A percentile compares a stretch with the other conserved stretches of the same genome.
These are phyloP conservation scores for Anagrus nilaparvatae DNA, from an alignment of 1,140 invertebrate species.

Conservation along the genomic window DNA sequence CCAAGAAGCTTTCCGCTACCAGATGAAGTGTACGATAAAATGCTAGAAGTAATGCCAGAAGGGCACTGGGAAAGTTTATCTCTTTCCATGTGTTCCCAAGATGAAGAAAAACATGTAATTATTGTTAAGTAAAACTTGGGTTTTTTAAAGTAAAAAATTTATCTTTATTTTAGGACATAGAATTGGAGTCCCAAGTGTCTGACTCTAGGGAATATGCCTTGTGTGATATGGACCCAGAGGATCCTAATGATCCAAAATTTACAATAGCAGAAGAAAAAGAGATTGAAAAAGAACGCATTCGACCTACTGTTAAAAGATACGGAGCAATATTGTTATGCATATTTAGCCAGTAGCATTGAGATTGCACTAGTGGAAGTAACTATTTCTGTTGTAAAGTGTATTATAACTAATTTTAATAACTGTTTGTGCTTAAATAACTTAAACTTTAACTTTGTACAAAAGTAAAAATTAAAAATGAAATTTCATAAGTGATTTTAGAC, in stretches of 20 bases:
- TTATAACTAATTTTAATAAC: conserved; percentile 41
- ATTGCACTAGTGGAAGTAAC: conserved; percentile 41
- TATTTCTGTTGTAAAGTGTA: conserved; percentile 43
- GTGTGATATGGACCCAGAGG: conserved; percentile 53
- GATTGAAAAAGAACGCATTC: conserved; percentile 40
- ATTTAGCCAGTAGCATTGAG: conserved; percentile 35
- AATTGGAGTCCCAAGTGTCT: conserved; percentile 42
- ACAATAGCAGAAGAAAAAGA: conserved; percentile 41
- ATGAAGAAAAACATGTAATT: conserved; percentile 47
- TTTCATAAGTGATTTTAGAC: too few species aligned
- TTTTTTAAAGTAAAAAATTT: too few species aligned
- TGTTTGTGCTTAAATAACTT: conserved; percentile 35
- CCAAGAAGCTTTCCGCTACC: conserved; percentile 61
- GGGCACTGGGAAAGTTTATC: conserved; percentile 51
- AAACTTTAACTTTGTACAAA: too few species aligned
- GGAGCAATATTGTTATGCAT: conserved; percentile 43
- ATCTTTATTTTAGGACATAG: too few species aligned
- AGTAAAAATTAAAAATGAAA: too few species aligned
- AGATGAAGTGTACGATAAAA: conserved; percentile 58
- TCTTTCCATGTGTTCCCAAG: conserved; percentile 39
- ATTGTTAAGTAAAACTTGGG: too few species aligned
- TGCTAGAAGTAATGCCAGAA: conserved; percentile 58
- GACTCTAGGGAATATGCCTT: conserved; percentile 52
- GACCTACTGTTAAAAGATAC: conserved; percentile 41
- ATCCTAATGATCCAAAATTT: conserved; percentile 77